Evolutionary conservation across 2,888 invertebrate species (phyloP), one percentile per base, ranked within the genome.

Genomic region (Selenia dentaria): DNA sequence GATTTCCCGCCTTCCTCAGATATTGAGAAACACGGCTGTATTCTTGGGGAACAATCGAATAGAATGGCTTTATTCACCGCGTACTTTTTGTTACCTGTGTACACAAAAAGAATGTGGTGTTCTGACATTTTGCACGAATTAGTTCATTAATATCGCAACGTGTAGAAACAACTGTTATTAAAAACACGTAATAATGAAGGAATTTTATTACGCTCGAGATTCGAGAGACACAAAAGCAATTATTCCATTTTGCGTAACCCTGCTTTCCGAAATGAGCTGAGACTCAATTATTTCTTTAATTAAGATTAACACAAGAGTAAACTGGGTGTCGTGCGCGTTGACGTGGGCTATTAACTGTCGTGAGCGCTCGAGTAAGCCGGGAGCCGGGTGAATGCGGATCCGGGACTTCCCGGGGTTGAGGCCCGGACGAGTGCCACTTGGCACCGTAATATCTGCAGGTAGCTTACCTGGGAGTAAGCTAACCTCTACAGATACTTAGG

Each of bases 241-340:
- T 47, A 48, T 33, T 48, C 32, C 45, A 33, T 53, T 45, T 35
- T 34, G 36, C 26, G 37, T 35, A 43, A 44, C 34, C 45, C 45
- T 31, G 39, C 35, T 43, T 46, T 42, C 13, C 45, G 26, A 51
- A 39, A 52, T 34, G 47, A 48, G 43, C 27, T 31, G 45, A 46
- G 45, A 51, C 43, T 43, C 22, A 43, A 51, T 50, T 44, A 44
- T 48, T 53, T 44, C 43, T 49, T 57, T 54, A 57, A 57, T 57
- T 51, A 57, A 51, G 50, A 53, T 43, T 41, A 43, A 50, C 52
- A 40, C 36, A 45, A 44, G 49, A 32, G 48, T 40, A 36, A 45
- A 40, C 41, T 35, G 49, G 24, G 38, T 33, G 45, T 46, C 39
- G 29, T 38, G 37, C 28, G 33, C 40, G 39, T 11, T 41, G 51